Evolutionary conservation across 2,888 invertebrate species (phyloP).

Genomic region (Bursaphelenchus okinawaensis): DNA sequence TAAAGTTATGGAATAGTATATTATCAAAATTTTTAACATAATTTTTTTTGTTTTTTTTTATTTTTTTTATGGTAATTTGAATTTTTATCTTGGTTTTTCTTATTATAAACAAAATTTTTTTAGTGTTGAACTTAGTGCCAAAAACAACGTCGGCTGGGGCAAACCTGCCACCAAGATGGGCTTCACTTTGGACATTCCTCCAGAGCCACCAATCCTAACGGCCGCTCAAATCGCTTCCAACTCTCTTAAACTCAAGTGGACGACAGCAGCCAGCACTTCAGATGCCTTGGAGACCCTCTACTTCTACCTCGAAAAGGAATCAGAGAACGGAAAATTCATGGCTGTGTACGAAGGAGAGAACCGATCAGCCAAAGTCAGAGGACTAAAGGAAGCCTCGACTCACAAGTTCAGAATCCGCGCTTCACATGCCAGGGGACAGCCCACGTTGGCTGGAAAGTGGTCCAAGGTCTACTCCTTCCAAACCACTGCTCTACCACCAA

Average conservation of each 20-base stretch:
- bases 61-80: too few relatives aligned
- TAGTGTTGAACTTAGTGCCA: conserved; percentile 64
- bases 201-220: conserved; percentile 73
- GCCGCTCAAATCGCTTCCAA: conserved; percentile 66
- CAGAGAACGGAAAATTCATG: conserved; percentile 36
- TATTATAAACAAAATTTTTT: not conserved
- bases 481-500: conserved; percentile 76
- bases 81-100: not conserved
- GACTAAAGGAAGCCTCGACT: conserved; percentile 67
- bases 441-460: conserved; percentile 62
- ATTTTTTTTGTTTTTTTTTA: too few relatives aligned
- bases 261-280: conserved; percentile 5
- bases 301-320: conserved; percentile 56
- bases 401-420: conserved; percentile 77
- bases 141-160: conserved; percentile 75
- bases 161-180: conserved; percentile 70
- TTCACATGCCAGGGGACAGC: conserved; percentile 78
- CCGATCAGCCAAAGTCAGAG: conserved; percentile 34
- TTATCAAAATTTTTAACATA: too few relatives aligned
- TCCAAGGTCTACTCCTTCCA: conserved; percentile 69
- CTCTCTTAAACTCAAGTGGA: conserved; percentile 77
- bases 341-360: conserved; percentile 44
- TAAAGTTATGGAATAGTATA: too few relatives aligned
- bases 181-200: conserved; percentile 74
- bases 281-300: conserved; percentile 16